Evolutionary conservation across 2,113 vertebrate genomes (phyloP), one percentile per base, ranked within the genome.

Genomic region (Mormoops blainvillei): DNA sequence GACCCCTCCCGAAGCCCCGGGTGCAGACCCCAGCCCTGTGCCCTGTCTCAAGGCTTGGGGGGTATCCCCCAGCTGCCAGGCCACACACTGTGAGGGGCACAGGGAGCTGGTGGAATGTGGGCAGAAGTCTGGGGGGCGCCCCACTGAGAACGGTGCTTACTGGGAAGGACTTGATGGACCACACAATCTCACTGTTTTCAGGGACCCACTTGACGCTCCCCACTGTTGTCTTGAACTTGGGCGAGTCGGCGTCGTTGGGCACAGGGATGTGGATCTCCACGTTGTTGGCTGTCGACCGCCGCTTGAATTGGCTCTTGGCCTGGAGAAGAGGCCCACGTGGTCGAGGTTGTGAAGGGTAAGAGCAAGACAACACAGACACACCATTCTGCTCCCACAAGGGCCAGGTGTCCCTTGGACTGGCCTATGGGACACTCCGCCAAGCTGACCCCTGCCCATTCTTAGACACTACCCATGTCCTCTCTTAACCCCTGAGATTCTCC

Each of bases 221-320:
- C 97, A 99, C 99, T 0, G 99, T 99, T 89, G 99, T 99, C 98
- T 99, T 99, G 96, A 99, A 99, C 98, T 99, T 99, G 94, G 99
- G 99, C 0, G 99, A 99, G 98, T 99, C 99, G 0, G 99, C 99
- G 0, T 99, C 99, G 0, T 99, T 99, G 87, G 99, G 99, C 63
- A 99, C 99, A 0, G 99, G 99, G 98, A 99, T 99, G 98, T 99
- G 99, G 98, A 99, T 99, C 98, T 99, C 99, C 98, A 99, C 99
- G 0, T 99, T 99, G 98, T 99, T 99, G 98, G 99, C 99, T 0
- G 99, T 99, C 19, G 99, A 99, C 48, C 99, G 98, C 45, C 99
- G 98, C 86, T 99, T 99, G 97, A 99, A 99, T 26, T 99, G 99
- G 97, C 99, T 99, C 98, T 99, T 99, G 2, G 99, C 99, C 99